A percentile compares a stretch with the other conserved stretches of the same genome.
These are phyloP conservation scores for Neelides sp. DNA, from an alignment of 1,140 invertebrate genomes.

Conservation along the genomic window DNA sequence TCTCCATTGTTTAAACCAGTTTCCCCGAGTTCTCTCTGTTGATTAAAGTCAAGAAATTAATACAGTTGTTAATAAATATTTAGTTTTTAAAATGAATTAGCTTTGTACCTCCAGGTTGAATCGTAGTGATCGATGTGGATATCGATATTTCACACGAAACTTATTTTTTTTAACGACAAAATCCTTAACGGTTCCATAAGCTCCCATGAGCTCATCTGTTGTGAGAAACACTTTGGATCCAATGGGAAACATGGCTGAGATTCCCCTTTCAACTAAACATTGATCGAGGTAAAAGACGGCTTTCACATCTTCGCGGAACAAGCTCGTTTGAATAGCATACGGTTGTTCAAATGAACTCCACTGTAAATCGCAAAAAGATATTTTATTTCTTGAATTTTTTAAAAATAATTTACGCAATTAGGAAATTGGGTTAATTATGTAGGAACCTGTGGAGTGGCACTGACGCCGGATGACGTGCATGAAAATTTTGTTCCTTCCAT, in stretches of 20 bases:
- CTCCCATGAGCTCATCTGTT: slow-evolving; percentile 13
- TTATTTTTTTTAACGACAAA: slow-evolving; percentile 6
- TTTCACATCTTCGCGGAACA: slow-evolving; percentile 39
- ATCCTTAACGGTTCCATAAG: slow-evolving; percentile 9
- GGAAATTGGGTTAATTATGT: no score
- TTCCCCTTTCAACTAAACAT: neutral
- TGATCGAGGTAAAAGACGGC: slow-evolving; percentile 16
- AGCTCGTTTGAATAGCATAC: slow-evolving; percentile 56
- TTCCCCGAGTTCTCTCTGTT: neutral
- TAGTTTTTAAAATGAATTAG: slow-evolving; percentile 11
- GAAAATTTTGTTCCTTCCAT: slow-evolving; percentile 54
- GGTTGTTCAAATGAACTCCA: slow-evolving; percentile 45
- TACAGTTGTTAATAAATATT: slow-evolving; percentile 1
- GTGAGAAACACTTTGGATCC: slow-evolving; percentile 20
- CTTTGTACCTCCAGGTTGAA: no score
- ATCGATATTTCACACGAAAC: neutral
- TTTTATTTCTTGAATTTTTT: neutral
- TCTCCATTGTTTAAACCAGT: slow-evolving; percentile 13
- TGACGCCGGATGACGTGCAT: no score
- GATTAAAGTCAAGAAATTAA: neutral
- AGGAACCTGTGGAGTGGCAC: no score
- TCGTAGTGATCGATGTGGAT: no score
- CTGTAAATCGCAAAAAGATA: slow-evolving; percentile 30
- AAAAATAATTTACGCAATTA: neutral
- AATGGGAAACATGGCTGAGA: slow-evolving; percentile 9